Base-by-base conservation (phyloP, 2,113 vertebrate genomes). In the Salvelinus sp. region DNA sequence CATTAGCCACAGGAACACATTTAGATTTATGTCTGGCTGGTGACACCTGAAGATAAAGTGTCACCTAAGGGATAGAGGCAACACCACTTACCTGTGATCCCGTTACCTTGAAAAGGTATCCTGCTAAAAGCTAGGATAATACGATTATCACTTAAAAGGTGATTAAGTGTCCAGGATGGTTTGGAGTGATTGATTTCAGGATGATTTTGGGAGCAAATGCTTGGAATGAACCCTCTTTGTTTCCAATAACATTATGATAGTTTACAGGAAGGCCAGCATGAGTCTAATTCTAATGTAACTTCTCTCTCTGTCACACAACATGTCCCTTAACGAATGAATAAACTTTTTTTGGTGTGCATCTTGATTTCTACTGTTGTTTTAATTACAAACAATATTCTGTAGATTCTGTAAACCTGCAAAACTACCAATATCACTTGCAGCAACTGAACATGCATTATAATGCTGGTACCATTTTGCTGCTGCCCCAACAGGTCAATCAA, bases 201-300 rank as follows among this genome's bases (percentile, higher is more conserved):
- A 80, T 76, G 80, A 71, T 80, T 70, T 33, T 33, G 12, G 27
- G 33, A 30, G 28, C 10, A 38, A 28, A 18, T n/a, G 73, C 64
- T 81, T 88, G 85, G 84, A 86, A 86, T 82, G 78, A 69, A 87
- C 84, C 84, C 82, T 83, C 84, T 87, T 82, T 82, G 82, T 90
- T 83, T 50, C 25, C 33, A 22, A 47, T n/a, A 50, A 48, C 22
- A 44, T 50, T 30, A 5, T 66, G 18, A 68, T 18, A 27, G 28
- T 28, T 38, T 27, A 2, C 20, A 68, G 20, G 58, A 62, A 62
- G 58, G 5, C 6, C 58, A 60, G 58, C 20, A n/a, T 60, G 58
- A 9, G n/a, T 62, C 58, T 62, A 62, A 18, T 20, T 20, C 18
- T 3, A 62, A 10, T 62, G 18, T 9, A 62, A 62, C n/a, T n/a